phyloP scores from a whole-genome alignment of 2,888 invertebrate species.

The Hoplodrina blanda region DNA sequence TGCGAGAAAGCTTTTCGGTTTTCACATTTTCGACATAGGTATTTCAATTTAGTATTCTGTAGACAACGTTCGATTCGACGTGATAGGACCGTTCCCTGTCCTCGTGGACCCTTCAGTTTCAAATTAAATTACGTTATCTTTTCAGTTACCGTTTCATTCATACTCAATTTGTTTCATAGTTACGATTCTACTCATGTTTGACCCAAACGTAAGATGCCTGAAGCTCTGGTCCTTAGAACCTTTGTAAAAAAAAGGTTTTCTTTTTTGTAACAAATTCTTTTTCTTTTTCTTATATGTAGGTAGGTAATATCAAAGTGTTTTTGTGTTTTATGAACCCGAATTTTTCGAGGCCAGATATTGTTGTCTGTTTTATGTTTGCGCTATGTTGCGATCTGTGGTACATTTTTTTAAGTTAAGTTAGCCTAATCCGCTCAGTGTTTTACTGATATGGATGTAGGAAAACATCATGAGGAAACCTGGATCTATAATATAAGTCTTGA shows the following conservation, averaged over 20 bases:
- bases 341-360: too few relatives aligned
- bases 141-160: slow-evolving; percentile 14
- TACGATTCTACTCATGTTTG: slow-evolving; percentile 35
- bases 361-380: too few relatives aligned
- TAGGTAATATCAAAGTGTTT: neutral
- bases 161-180: slow-evolving; percentile 41
- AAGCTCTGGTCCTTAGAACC: neutral
- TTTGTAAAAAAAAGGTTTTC: neutral
- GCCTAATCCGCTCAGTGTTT: neutral
- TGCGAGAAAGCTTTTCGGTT: neutral
- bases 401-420: too few relatives aligned
- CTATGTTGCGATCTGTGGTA: too few relatives aligned
- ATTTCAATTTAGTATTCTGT: slow-evolving; percentile 35
- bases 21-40: slow-evolving; percentile 2
- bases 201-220: neutral
- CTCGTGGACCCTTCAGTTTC: slow-evolving; percentile 27
- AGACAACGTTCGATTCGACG: slow-evolving; percentile 21
- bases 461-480: too few relatives aligned
- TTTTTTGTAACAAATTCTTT: neutral
- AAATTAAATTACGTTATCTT: slow-evolving; percentile 23
- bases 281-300: neutral
- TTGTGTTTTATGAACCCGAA: neutral
- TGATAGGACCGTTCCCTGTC: slow-evolving; percentile 7
- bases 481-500: too few relatives aligned
- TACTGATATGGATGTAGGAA: neutral